These are phyloP conservation scores for Varanus komodoensis DNA, from an alignment of 2,113 vertebrate genomes.

Conservation along the genomic window DNA sequence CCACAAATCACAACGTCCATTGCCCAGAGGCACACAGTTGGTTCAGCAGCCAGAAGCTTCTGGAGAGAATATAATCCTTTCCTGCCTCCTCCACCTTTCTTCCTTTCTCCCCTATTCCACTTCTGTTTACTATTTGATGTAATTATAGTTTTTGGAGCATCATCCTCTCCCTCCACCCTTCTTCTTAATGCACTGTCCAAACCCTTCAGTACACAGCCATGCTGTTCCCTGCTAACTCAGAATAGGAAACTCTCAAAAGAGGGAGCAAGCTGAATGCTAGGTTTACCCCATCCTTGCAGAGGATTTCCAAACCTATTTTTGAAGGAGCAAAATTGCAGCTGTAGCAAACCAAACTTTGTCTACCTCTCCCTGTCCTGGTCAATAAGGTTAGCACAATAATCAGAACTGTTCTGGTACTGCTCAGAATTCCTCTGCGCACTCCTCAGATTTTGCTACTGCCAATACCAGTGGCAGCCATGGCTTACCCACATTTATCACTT, in stretches of 20 bases:
- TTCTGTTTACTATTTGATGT: constrained; percentile 77
- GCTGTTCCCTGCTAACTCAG: constrained; percentile 54
- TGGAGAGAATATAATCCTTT: constrained; percentile 70
- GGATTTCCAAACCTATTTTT: neutral
- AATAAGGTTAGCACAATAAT: neutral
- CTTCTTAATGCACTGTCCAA: constrained; percentile 70
- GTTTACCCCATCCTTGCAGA: neutral
- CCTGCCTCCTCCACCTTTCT: constrained; percentile 40
- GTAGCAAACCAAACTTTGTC: too few species aligned
- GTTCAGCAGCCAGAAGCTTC: constrained; percentile 63
- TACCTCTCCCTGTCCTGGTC: too few species aligned
- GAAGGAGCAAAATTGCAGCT: neutral
- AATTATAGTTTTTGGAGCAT: constrained; percentile 77
- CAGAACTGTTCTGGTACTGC: neutral
- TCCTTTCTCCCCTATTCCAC: constrained; percentile 24
- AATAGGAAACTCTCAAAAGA: constrained; percentile 54
- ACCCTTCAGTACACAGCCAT: constrained; percentile 66
- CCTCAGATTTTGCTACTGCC: neutral
- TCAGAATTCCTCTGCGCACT: too few species aligned
- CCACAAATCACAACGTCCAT: constrained; percentile 45
- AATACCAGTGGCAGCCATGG: neutral
- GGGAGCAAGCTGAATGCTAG: too few species aligned
- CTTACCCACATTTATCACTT: too few species aligned
- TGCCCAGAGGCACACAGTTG: constrained; percentile 58
- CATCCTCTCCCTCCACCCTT: constrained; percentile 53